Evolutionary conservation across 2,113 vertebrate genomes (phyloP), one percentile per base, ranked within the genome.

Genomic region (Agapornis roseicollis): DNA sequence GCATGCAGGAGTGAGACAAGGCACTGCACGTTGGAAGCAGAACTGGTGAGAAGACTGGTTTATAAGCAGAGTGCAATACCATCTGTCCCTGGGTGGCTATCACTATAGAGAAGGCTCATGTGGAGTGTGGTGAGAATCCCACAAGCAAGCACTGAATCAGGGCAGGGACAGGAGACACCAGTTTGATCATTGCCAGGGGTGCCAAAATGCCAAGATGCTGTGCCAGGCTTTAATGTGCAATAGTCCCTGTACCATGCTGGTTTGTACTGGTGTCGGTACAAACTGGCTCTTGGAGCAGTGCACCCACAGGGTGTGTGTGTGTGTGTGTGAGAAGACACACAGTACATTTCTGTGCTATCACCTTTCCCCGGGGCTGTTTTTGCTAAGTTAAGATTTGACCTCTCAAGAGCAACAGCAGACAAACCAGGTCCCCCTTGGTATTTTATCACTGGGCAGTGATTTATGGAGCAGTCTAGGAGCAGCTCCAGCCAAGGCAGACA

Each of bases 301-400:
- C 39, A 83, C 5, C 0, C 7, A 27, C 0, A 1, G 29, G 60
- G 25, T n/a, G n/a, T n/a, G n/a, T n/a, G n/a, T n/a, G n/a, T n/a
- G n/a, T n/a, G n/a, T n/a, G 23, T 11, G 9, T 56, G 37, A 47
- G 64, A 76, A 87, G 29, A 44, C 27, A 44, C 0, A 37, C 8
- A 8, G 15, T 8, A 23, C 35, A 13, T 41, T 89, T 88, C 71
- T 47, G 27, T 44, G 44, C 50, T 85, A 27, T 35, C 28, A 13
- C 39, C 7, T n/a, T 74, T 46, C 50, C 85, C 41, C 49, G 44
- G 17, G 63, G 56, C 33, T 85, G 13, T 79, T 68, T 94, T 80
- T 80, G 27, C n/a, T 33, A 23, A 90, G 85, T 86, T 73, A 93
- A 94, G 81, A 85, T 95, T 56, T 82, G 72, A 58, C 28, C n/a